phyloP scores from a whole-genome alignment of 2,797 vertebrate genomes.

The Euphonia xanthogaster region DNA sequence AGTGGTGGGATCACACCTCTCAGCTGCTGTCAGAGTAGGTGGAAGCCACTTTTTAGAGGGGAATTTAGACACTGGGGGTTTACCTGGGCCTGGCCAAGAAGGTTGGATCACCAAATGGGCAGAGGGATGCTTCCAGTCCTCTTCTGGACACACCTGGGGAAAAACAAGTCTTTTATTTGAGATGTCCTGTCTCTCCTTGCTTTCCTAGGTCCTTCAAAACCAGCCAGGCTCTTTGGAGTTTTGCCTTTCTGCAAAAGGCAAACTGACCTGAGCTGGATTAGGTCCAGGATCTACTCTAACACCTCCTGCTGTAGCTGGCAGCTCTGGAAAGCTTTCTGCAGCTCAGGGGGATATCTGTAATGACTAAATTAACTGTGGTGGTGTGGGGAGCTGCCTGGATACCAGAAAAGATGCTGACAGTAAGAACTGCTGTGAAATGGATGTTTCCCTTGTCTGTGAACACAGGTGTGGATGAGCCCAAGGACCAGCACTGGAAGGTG shows the following conservation, averaged over 20 bases:
- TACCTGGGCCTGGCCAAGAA: not conserved
- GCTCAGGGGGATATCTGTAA: not conserved
- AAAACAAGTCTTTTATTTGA: not conserved
- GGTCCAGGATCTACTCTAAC: not conserved
- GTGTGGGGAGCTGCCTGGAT: not conserved
- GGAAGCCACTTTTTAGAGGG: not conserved
- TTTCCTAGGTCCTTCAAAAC: not conserved
- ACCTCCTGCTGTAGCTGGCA: not conserved
- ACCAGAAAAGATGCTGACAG: not conserved
- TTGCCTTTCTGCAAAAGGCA: not conserved
- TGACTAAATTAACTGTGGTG: not conserved
- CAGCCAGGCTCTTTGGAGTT: not conserved
- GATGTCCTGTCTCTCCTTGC: not conserved
- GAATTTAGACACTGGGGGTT: not conserved
- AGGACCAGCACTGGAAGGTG: not conserved
- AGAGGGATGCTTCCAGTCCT: not conserved
- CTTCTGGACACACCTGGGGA: not conserved
- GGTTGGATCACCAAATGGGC: rapidly evolving
- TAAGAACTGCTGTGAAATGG: not conserved
- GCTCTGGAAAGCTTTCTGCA: not conserved
- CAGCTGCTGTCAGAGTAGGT: not conserved
- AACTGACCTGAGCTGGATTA: not conserved
- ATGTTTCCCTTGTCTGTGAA: not conserved
- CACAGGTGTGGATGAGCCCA: not conserved
- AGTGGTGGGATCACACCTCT: not conserved